Evolutionary conservation across 2,888 invertebrate species (phyloP).

Genomic region (Agrilus mali): DNA sequence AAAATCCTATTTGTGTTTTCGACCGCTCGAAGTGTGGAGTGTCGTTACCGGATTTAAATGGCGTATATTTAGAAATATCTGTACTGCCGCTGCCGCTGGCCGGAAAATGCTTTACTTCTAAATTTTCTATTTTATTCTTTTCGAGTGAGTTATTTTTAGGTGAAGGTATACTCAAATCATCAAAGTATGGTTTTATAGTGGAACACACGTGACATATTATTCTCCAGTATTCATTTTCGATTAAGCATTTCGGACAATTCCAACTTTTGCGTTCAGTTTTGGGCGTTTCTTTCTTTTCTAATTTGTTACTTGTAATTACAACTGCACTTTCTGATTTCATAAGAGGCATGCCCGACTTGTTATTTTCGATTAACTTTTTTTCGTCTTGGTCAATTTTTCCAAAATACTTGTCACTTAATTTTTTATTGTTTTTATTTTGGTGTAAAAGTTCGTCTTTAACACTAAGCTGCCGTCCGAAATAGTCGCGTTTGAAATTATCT

Average conservation of each 20-base stretch:
- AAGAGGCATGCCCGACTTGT: constrained; percentile 22
- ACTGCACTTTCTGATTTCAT: constrained; percentile 32
- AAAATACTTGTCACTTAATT: background rate
- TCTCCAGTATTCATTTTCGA: constrained; percentile 46
- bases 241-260: constrained; percentile 48
- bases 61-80: constrained; percentile 13
- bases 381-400: constrained; percentile 3
- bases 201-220: constrained; percentile 51
- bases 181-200: constrained; percentile 37
- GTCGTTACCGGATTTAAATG: constrained; percentile 8
- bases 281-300: constrained; percentile 19
- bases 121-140: constrained; percentile 12
- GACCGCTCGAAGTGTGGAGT: constrained; percentile 25
- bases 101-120: constrained; percentile 13
- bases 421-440: constrained; percentile 9
- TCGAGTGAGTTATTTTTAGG: constrained; percentile 15
- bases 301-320: constrained; percentile 20
- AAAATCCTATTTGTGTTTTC: constrained; percentile 33
- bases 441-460: constrained; percentile 16
- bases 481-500: constrained; percentile 21
- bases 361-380: constrained; percentile 19
- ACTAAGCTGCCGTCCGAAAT: constrained; percentile 24
- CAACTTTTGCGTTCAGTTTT: constrained; percentile 34
- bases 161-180: constrained; percentile 22
- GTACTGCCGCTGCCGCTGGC: constrained; percentile 8